Percentiles rank a stretch among this genome's conserved stretches.
Evolutionary conservation across 2,113 vertebrate genomes (phyloP).

Genomic region (Steatornis caripensis): DNA sequence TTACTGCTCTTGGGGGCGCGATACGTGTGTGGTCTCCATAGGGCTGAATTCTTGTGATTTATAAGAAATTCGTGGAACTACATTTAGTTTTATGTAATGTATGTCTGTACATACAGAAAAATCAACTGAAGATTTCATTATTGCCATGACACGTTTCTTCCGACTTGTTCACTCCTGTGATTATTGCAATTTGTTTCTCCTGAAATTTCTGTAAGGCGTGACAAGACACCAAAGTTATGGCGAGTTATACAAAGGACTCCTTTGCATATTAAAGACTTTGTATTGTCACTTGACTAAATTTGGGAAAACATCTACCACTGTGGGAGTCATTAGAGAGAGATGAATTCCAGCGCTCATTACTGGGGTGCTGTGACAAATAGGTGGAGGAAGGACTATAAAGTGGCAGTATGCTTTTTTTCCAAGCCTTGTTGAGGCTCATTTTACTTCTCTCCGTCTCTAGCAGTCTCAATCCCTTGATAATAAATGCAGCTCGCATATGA

Average conservation of each 20-base stretch:
- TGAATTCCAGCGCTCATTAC: constrained; percentile 30
- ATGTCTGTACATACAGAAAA: not conserved
- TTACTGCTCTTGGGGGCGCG: not conserved
- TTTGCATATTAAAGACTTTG: constrained; percentile 57
- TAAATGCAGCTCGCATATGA: constrained; percentile 44
- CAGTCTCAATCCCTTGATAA: constrained; percentile 46
- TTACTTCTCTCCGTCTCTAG: not conserved
- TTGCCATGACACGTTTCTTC: not conserved
- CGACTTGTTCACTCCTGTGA: not conserved
- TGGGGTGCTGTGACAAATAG: constrained; percentile 19
- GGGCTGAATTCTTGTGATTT: not conserved
- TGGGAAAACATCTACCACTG: constrained; percentile 33
- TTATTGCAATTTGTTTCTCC: constrained; percentile 30
- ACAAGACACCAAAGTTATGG: constrained; percentile 46
- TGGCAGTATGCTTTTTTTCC: not conserved
- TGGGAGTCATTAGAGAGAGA: constrained; percentile 34
- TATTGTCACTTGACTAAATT: constrained; percentile 50
- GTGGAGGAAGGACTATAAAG: not conserved
- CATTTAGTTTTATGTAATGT: not conserved
- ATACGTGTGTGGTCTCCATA: rapidly evolving
- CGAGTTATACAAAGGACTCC: constrained; percentile 26
- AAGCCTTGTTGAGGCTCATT: constrained; percentile 26
- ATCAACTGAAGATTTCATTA: not conserved
- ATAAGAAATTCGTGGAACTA: not conserved
- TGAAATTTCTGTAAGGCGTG: not conserved